Evolutionary conservation across 2,888 invertebrate genomes (phyloP).

Genomic region (Onchidella celtica): DNA sequence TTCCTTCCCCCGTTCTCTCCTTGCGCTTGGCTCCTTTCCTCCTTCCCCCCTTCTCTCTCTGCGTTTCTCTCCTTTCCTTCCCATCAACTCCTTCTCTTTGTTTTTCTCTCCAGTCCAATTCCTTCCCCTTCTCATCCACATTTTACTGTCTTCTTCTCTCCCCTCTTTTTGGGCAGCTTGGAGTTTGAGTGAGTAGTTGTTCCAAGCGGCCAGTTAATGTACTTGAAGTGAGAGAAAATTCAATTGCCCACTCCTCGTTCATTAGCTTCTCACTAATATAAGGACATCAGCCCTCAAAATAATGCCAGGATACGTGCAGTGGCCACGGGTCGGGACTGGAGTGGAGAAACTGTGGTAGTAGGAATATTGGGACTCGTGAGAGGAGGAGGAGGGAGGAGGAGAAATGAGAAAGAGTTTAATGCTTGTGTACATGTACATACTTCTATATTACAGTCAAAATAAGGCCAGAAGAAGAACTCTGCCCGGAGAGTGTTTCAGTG

Average conservation of each 20-base stretch:
- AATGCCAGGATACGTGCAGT: background rate
- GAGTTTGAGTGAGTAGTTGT: background rate
- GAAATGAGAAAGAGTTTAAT: too few relatives aligned
- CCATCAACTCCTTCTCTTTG: background rate
- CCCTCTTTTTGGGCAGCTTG: background rate
- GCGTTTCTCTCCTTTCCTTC: background rate
- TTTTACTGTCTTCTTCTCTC: background rate
- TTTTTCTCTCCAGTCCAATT: too few relatives aligned
- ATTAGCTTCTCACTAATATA: background rate
- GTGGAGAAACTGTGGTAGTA: background rate
- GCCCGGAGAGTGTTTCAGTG: too few relatives aligned
- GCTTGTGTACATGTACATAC: too few relatives aligned
- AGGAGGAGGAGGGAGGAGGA: too few relatives aligned
- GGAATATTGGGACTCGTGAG: too few relatives aligned
- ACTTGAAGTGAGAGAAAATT: constrained; percentile 6
- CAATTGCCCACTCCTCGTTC: constrained; percentile 6
- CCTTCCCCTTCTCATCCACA: too few relatives aligned
- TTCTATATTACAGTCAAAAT: too few relatives aligned
- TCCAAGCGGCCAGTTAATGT: background rate
- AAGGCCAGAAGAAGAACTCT: too few relatives aligned
- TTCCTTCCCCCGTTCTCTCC: too few relatives aligned
- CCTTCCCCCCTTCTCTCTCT: background rate
- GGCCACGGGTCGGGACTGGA: background rate
- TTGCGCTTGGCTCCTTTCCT: background rate
- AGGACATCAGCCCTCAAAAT: background rate